phyloP scores from a whole-genome alignment of 2,113 vertebrate species.

The Rhea americana region DNA sequence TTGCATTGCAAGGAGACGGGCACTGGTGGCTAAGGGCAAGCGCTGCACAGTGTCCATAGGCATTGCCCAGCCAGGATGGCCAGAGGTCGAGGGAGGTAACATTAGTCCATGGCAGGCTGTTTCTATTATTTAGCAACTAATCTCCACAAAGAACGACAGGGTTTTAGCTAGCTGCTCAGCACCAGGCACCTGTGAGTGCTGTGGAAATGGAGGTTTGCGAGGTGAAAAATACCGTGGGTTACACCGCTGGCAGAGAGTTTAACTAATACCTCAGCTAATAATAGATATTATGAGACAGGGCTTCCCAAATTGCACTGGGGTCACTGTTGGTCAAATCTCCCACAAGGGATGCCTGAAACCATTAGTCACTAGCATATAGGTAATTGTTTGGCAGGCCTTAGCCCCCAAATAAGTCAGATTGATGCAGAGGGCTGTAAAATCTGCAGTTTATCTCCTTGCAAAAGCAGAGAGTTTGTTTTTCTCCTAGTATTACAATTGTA shows the following conservation, averaged over 20 bases:
- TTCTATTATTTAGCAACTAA: neutral
- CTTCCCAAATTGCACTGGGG: neutral
- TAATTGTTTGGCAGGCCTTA: neutral
- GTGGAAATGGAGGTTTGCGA: neutral
- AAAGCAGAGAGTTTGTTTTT: neutral
- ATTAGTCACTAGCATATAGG: neutral
- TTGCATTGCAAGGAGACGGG: neutral
- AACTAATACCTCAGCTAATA: neutral
- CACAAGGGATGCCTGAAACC: neutral
- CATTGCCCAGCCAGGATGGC: rapidly evolving
- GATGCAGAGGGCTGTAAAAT: neutral
- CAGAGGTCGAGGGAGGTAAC: neutral
- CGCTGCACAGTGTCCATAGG: neutral
- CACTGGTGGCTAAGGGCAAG: neutral
- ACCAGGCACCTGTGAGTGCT: rapidly evolving
- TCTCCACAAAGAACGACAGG: neutral
- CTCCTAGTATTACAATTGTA: neutral
- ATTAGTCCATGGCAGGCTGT: neutral
- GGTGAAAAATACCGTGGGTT: neutral
- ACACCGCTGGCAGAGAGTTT: neutral
- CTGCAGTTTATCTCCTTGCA: neutral
- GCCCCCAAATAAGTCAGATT: neutral
- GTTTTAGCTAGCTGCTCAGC: neutral
- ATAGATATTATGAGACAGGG: neutral
- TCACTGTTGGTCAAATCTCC: neutral